Base-by-base conservation (phyloP, 2,888 invertebrate genomes). In the Pammene aurita region DNA sequence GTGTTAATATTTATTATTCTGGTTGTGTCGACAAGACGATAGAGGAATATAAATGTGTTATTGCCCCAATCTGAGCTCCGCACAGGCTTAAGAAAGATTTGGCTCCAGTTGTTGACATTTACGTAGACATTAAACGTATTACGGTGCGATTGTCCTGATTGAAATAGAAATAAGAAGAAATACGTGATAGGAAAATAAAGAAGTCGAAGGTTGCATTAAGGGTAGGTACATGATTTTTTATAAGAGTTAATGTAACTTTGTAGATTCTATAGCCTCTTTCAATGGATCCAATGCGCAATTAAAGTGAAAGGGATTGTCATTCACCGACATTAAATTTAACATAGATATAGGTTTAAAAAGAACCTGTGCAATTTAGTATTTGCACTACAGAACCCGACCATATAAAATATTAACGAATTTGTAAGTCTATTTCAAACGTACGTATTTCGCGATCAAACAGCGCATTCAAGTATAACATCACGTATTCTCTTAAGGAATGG, bases 1-100 rank as follows among this genome's bases (percentile, higher is more conserved):
- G 84, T 84, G 83, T 82, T 85, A 82, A 82, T 81, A 80, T 84
- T 89, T 90, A 87, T 88, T 90, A 90, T 90, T 89, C 91, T 78
- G 82, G 79, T 81, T 84, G 87, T 86, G 83, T 80, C 80, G 77
- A 76, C 73, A 74, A 77, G 78, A 84, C 88, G 87, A 78, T 77
- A 74, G 72, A 79, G 75, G 91, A 90, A 91, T 91, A 72, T 67
- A 66, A 67, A 71, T 72, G 71, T 70, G 73, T 73, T 74, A 68
- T 71, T 78, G 79, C 81, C 83, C 74, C 80, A 80, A 83, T 84
- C 81, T 80, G 74, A 83, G 82, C 82, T 83, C 81, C 80, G 78
- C 80, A 81, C 77, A 75, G 74, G 76, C 75, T 78, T 77, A 75
- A 77, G 75, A 80, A 81, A 72, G 68, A 71, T 71, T 73, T 71